Evolutionary conservation across 2,113 vertebrate species (phyloP), one percentile per base, ranked within the genome.

Genomic region (Hydropotes inermis): DNA sequence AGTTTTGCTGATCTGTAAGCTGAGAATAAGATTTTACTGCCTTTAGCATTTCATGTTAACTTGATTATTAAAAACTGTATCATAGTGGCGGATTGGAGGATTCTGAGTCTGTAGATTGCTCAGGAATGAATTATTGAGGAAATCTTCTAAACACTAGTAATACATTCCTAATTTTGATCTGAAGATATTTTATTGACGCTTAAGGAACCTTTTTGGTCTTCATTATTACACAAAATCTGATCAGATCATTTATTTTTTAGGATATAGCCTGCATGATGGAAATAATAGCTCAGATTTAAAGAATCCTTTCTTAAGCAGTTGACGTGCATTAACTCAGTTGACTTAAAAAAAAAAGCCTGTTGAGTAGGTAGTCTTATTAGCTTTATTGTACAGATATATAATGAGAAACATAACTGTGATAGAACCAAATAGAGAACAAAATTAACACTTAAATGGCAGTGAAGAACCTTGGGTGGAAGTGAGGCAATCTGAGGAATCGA

Each of bases 101-200:
- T 84, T 95, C 58, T 60, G 30, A 87, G 33, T 87, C 7, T 92
- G 6, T 89, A 64, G 78, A 64, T 89, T 87, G 43, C 36, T 76
- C n/a, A 47, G 25, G 36, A 78, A 61, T 98, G 33, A 83, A 70
- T 98, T 28, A 33, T 61, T 89, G 50, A 94, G 87, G 84, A 91
- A 87, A 54, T 50, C 33, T 88, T 81, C 27, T 67, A 64, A 55
- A 91, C 16, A 78, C 16, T 64, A 74, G 16, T 88, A 60, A 45
- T 91, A 4, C 19, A 54, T 81, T 87, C 57, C 76, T 95, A 87
- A 85, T 43, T 97, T 88, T 95, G 30, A 82, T 86, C 7, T 85
- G 78, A 36, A 92, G 50, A 36, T 81, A 84, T 87, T 95, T 92
- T 88, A 27, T 91, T 85, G 83, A 93, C 8, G 8, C 43, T 94